Evolutionary conservation across 2,797 vertebrate genomes (phyloP), one percentile per base, ranked within the genome.

Genomic region (Bryconaethiops microstoma): DNA sequence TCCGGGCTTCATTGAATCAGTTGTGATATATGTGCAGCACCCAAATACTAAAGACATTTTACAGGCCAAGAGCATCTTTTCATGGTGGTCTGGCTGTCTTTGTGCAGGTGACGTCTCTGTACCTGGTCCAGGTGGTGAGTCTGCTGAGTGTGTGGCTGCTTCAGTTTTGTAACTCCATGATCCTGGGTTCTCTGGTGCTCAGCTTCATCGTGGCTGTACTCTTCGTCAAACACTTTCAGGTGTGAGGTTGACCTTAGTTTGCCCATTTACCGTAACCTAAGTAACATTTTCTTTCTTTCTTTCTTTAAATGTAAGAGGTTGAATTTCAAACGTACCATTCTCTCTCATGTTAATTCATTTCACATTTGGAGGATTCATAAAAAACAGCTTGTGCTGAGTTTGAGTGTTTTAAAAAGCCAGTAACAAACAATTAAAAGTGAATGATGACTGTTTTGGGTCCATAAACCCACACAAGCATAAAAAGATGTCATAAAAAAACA

Each of bases 141-240:
- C 92, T 99, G 83, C 91, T 99, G 77, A 92, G 96, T 1, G 97
- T 98, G 79, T 99, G 96, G 91, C 78, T 95, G 17, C 92, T 99
- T n/a, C 98, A 99, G 91, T 99, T 99, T 91, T 96, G 96, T 84
- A 99, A 99, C 92, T 92, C 96, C 80, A 99, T 99, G 97, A 95
- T 99, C 85, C 93, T 98, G 79, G 97, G 98, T 52, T 99, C 97
- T 0, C 88, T 99, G 86, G 93, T 95, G 8, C 91, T 99, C 88
- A 98, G 97, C 92, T 99, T 99, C 88, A 96, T 97, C 73, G 88
- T 95, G 48, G 94, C 98, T 0, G 93, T 95, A 0, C 91, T 98
- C 82, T 91, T 97, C 90, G 87, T 95, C 88, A 96, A 93, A 90
- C 93, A 93, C 88, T 90, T 95, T 82, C 97, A 99, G 96, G 98